phyloP scores from a whole-genome alignment of 2,113 vertebrate genomes.

The Drymodes brunneopygia region DNA sequence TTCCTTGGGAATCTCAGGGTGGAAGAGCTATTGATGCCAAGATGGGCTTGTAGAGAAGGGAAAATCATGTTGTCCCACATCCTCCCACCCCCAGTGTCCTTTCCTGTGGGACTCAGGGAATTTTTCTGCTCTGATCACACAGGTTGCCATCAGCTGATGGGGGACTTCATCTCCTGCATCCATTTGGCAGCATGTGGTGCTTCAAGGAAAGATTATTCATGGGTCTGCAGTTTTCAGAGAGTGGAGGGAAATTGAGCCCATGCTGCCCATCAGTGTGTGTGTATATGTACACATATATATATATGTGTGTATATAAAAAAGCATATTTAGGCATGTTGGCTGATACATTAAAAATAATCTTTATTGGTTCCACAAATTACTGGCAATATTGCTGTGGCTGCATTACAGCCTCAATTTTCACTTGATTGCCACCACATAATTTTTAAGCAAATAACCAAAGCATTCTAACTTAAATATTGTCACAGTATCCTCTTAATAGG shows the following conservation, averaged over 20 bases:
- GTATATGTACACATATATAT: neutral
- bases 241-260: neutral
- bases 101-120: neutral
- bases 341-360: neutral
- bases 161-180: neutral
- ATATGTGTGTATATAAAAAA: neutral
- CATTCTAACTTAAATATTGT: conserved; percentile 56
- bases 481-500: conserved; percentile 41
- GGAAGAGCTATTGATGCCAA: neutral
- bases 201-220: neutral
- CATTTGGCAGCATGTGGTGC: neutral
- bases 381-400: neutral
- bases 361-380: conserved; percentile 23
- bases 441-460: conserved; percentile 56
- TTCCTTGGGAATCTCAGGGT: neutral
- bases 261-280: neutral
- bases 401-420: conserved; percentile 30
- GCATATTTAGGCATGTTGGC: neutral
- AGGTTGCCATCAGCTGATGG: neutral
- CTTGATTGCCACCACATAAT: conserved; percentile 56
- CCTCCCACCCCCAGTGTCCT: neutral
- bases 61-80: neutral
- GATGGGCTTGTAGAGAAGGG: neutral
- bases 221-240: neutral
- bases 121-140: neutral